Percentiles rank a stretch among this genome's conserved stretches.
Evolutionary conservation across 2,113 vertebrate genomes (phyloP).

Genomic region (Rhynchomys soricoides): DNA sequence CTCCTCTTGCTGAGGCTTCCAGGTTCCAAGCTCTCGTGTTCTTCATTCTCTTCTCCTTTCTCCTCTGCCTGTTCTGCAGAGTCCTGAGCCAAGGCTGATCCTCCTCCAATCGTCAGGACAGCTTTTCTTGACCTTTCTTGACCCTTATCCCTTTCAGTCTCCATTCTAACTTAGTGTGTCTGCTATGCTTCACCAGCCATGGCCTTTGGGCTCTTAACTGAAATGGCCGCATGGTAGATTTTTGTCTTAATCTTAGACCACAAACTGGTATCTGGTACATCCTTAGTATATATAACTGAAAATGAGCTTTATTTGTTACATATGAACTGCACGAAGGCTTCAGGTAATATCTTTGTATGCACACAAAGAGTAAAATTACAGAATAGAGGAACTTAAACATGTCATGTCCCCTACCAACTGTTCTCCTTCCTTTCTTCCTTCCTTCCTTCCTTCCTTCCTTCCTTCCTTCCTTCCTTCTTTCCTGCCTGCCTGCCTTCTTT

Average conservation of each 20-base stretch:
- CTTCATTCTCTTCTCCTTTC: neutral
- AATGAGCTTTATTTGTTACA: slow-evolving; percentile 14
- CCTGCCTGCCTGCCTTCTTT: neutral
- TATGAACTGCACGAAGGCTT: slow-evolving; percentile 12
- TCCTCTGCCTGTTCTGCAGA: neutral
- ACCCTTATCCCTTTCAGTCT: neutral
- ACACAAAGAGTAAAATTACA: slow-evolving; percentile 5
- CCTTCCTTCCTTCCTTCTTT: neutral
- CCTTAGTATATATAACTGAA: neutral
- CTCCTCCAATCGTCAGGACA: neutral
- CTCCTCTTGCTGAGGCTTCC: neutral
- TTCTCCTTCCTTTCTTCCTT: neutral
- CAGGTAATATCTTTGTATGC: neutral
- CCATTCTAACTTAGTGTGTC: neutral
- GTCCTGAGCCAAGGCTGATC: neutral
- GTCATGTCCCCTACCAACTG: neutral
- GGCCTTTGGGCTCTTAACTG: neutral
- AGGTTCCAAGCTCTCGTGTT: neutral
- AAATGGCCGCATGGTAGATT: neutral
- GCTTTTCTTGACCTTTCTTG: neutral
- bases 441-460: neutral
- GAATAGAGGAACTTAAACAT: slow-evolving; percentile 24
- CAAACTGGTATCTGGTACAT: neutral
- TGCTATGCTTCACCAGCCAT: neutral
- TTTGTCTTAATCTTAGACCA: slow-evolving; percentile 35